Percentiles rank a stretch among this genome's conserved stretches.
These are phyloP conservation scores for Acanthurus tractus DNA, from an alignment of 2,797 vertebrate species.

Conservation along the genomic window DNA sequence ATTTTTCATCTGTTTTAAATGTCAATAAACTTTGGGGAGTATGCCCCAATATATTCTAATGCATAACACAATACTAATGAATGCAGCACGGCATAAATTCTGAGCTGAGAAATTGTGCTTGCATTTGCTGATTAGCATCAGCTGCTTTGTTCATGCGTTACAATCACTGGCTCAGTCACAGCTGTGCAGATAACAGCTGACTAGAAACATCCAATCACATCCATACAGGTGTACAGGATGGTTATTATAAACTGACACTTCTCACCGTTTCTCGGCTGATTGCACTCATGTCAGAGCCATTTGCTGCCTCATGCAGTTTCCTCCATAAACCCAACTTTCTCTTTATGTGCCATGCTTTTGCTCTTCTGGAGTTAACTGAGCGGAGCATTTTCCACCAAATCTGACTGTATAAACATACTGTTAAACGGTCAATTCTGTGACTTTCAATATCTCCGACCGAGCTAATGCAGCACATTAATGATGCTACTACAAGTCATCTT, in stretches of 20 bases:
- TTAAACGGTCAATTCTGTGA: not conserved
- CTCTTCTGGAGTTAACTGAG: not conserved
- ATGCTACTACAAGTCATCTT: not conserved
- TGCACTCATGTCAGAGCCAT: not conserved
- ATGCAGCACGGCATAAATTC: not conserved
- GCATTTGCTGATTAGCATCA: not conserved
- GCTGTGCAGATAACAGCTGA: not conserved
- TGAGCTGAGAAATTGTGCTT: not conserved
- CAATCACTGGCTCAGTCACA: conserved; percentile 6
- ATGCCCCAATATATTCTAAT: not conserved
- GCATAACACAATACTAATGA: not conserved
- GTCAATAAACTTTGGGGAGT: not conserved
- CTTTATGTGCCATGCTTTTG: too few relatives aligned
- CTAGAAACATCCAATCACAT: not conserved
- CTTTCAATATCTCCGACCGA: not conserved
- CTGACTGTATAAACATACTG: not conserved
- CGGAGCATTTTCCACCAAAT: not conserved
- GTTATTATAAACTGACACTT: not conserved
- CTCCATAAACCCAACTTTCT: too few relatives aligned
- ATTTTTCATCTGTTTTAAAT: not conserved
- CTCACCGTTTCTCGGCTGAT: not conserved
- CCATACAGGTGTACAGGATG: not conserved
- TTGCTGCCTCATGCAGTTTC: too few relatives aligned
- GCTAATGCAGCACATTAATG: not conserved
- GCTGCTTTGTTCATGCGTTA: not conserved